Evolutionary conservation across 1,140 invertebrate species (phyloP), one percentile per base, ranked within the genome.

Genomic region (Drosophila saltans): DNA sequence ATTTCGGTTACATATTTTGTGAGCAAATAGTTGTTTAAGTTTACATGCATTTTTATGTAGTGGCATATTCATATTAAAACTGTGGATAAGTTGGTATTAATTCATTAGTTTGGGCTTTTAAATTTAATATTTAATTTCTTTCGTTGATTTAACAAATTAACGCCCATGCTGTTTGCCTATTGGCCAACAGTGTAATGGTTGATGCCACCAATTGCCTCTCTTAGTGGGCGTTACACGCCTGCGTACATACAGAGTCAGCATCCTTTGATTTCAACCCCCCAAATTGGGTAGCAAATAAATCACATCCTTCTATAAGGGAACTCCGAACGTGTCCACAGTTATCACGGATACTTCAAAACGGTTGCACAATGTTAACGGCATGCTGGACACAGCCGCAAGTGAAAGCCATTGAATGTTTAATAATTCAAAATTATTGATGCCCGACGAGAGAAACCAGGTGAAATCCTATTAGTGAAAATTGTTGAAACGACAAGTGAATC

Each of bases 391-490:
- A 62, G 6, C 66, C 45, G 75, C 66, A 72, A 88, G 74, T 73
- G 77, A 84, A 74, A 71, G 76, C 77, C 39, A 78, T 57, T 58
- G 58, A 73, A 43, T 64, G 72, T 67, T 89, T 66, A 89, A 90
- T 89, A 74, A 89, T 89, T 84, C 8, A 89, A 68, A 68, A 69
- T 65, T 89, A 89, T 89, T 84, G 84, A 89, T 89, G 76, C 59
- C 48, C 78, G 33, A 39, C 57, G 33, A 59, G 57, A 68, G 26
- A 74, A 78, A 69, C 72, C 69, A 73, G 62, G 55, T 66, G 65
- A 69, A 80, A 84, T 89, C 80, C 80, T 33, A 80, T 89, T 83
- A 83, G 48, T 86, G 67, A 82, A 80, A 61, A 57, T 69, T 63
- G 40, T 62, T 57, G 62, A 64, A 64, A 28, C 40, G 43, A 30